Evolutionary conservation across 2,888 invertebrate genomes (phyloP).

Genomic region (Hirtodrosophila trivittata): DNA sequence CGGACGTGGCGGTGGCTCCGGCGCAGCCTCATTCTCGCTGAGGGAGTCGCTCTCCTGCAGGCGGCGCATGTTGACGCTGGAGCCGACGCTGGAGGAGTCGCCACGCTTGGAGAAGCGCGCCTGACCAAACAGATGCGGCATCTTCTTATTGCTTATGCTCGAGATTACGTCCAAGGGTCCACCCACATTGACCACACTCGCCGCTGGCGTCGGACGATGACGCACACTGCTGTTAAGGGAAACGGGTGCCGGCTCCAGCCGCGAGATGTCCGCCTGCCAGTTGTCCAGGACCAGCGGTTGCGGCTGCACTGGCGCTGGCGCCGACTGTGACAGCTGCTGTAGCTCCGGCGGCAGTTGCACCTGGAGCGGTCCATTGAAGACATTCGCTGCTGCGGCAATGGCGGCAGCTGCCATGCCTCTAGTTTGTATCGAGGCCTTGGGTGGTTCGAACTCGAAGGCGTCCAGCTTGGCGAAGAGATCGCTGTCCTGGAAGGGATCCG

Average conservation of each 20-base stretch:
- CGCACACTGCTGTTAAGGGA: conserved; percentile 60
- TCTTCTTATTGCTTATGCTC: conserved; percentile 83
- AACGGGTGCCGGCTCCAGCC: conserved; percentile 61
- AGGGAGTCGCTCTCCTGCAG: conserved; percentile 84
- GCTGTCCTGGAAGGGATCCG: conserved; percentile 89
- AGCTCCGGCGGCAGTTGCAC: conserved; percentile 88
- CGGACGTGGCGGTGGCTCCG: conserved; percentile 84
- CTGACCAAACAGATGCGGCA: conserved; percentile 84
- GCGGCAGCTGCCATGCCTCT: too few species aligned
- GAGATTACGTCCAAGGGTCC: conserved; percentile 83
- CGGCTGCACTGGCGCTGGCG: conserved; percentile 14
- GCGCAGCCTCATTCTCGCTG: conserved; percentile 84
- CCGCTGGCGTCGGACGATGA: conserved; percentile 68
- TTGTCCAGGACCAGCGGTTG: conserved; percentile 46
- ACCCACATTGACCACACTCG: conserved; percentile 53
- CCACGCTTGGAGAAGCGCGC: conserved; percentile 82
- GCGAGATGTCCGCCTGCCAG: conserved; percentile 64
- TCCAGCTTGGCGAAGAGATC: conserved; percentile 83
- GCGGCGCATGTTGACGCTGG: conserved; percentile 84
- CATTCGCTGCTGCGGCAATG: conserved; percentile 71
- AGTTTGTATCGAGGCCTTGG: conserved; percentile 57
- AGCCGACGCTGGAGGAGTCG: conserved; percentile 71
- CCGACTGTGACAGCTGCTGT: conserved; percentile 67
- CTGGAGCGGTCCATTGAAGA: conserved; percentile 88
- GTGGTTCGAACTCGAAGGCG: conserved; percentile 83